Evolutionary conservation across 2,797 vertebrate species (phyloP), one percentile per base, ranked within the genome.

Genomic region (Apodemus agrarius): DNA sequence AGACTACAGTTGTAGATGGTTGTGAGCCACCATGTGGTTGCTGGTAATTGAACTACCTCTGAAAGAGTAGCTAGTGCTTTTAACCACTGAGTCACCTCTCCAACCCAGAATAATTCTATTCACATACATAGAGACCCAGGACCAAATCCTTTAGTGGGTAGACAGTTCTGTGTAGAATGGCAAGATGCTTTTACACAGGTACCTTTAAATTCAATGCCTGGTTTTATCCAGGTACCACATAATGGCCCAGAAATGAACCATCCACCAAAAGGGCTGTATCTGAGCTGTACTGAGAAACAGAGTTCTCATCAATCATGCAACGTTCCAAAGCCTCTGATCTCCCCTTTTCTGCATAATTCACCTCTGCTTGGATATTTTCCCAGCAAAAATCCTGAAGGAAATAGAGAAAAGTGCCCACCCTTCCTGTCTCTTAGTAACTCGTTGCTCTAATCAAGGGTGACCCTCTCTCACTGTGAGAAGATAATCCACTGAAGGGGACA

Each of bases 181-280:
- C 63, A 91, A 69, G 19, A 57, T 54, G 95, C 29, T 96, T 88
- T 40, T 59, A 29, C 0, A 21, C 3, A 54, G 8, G 3, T 3
- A 61, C 59, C 57, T 90, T 89, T 87, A 26, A 95, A 37, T 94
- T 63, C 93, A 96, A 96, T 2, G 9, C 37, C 65, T 19, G 14
- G 57, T 97, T 98, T 97, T 96, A 84, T 91, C 26, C 81, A 57
- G 65, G 75, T 97, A 96, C 93, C 96, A 97, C 57, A 96, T 90
- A 96, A 94, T 95, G 97, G 93, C 63, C 96, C 95, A 97, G 40
- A 86, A 24, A 80, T 96, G 80, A 52, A 40, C 75, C n/a, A 96
- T 96, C 31, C 52, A 0, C 46, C 9, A 76, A 94, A 94, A 78
- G 40, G 69, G 26, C 46, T 69, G 0, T 57, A 52, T 75, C 31